Percentiles rank a stretch among this genome's conserved stretches.
Conservation (phyloP, 2,797 vertebrate species). For the Dryobates pubescens region DNA sequence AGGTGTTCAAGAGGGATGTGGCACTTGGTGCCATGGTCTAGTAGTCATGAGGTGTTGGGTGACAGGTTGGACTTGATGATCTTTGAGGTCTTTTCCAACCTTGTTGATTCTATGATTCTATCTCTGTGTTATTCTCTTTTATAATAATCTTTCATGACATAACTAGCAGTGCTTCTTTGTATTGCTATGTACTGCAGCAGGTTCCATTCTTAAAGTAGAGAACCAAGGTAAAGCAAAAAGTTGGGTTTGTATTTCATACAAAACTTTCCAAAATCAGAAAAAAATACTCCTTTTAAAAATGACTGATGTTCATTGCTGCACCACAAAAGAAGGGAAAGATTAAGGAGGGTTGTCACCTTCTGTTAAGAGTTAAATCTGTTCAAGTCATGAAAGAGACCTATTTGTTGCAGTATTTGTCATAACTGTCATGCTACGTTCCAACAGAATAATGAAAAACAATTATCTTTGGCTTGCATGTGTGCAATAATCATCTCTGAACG, state of each 20-base stretch:
- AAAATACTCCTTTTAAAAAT: background rate
- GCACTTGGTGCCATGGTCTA: no score
- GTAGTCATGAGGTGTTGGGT: no score
- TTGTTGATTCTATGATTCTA: no score
- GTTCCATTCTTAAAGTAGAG: background rate
- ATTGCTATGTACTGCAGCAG: background rate
- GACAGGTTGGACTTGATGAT: no score
- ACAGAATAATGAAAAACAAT: conserved; percentile 4
- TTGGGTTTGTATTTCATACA: background rate
- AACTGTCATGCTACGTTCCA: background rate
- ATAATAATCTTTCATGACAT: background rate
- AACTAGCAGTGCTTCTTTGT: background rate
- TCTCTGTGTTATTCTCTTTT: background rate
- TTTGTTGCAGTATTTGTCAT: background rate
- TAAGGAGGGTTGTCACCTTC: background rate
- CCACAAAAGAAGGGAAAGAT: background rate
- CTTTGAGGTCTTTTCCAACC: no score
- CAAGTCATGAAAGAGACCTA: background rate
- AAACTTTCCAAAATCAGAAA: background rate
- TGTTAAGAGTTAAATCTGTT: background rate
- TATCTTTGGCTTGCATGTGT: background rate
- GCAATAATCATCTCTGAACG: background rate
- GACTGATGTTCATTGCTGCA: background rate
- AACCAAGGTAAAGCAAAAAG: background rate
- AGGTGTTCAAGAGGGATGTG: no score